Conservation (phyloP, 2,888 invertebrate genomes). For the Bimastos eiseni region DNA sequence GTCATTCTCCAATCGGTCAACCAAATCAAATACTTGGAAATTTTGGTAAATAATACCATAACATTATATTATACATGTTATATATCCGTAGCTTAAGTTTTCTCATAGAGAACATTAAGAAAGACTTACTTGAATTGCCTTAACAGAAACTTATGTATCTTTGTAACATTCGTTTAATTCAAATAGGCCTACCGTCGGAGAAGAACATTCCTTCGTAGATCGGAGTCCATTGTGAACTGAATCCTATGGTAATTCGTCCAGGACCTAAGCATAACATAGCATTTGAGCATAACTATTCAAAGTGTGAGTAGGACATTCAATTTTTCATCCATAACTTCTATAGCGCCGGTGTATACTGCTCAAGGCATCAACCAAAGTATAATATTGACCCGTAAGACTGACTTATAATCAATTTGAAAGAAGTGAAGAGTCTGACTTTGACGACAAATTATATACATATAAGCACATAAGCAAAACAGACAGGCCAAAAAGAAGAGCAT, state of each 20-base stretch:
- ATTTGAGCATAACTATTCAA: no score
- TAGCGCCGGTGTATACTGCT: no score
- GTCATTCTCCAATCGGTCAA: neutral
- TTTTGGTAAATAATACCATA: neutral
- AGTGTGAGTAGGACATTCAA: no score
- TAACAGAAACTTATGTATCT: neutral
- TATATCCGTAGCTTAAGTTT: neutral
- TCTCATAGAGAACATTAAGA: no score
- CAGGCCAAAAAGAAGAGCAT: no score
- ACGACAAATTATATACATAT: no score
- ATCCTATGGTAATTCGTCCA: constrained; percentile 50
- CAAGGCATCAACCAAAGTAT: no score
- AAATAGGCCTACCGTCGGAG: constrained; percentile 46
- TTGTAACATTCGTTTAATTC: neutral
- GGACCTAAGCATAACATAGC: constrained; percentile 39
- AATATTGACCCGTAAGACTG: no score
- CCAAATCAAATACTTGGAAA: neutral
- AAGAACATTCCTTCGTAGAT: constrained; percentile 54
- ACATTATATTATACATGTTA: neutral
- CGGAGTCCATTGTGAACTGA: constrained; percentile 45
- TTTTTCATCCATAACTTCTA: no score
- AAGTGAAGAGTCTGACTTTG: no score
- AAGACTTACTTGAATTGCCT: neutral
- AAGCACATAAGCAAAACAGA: no score
- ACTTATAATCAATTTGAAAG: no score